These are phyloP conservation scores for Nysson spinosus DNA, from an alignment of 2,888 invertebrate genomes.

Conservation along the genomic window DNA sequence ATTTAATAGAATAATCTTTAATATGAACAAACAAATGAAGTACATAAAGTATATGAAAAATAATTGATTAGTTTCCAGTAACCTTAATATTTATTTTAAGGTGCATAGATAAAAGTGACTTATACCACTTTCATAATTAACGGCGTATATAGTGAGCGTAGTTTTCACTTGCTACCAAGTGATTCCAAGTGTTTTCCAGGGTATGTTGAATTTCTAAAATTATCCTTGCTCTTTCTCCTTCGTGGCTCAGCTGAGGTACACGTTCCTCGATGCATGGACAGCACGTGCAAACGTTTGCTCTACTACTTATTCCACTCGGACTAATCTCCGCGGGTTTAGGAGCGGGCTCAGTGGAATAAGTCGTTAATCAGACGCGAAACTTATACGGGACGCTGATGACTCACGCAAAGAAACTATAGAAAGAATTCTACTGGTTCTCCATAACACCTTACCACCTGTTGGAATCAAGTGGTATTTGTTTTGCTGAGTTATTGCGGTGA, in stretches of 20 bases:
- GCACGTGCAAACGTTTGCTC: slow-evolving; percentile 33
- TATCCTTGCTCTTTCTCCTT: slow-evolving; percentile 11
- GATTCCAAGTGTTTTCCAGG: background rate
- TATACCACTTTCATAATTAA: too few relatives aligned
- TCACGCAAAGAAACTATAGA: slow-evolving; percentile 10
- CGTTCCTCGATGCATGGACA: slow-evolving; percentile 36
- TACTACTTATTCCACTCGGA: slow-evolving; percentile 20
- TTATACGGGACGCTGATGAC: slow-evolving; percentile 17
- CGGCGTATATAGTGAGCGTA: too few relatives aligned
- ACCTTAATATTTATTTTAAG: too few relatives aligned
- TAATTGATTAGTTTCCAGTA: too few relatives aligned
- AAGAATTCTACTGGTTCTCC: too few relatives aligned
- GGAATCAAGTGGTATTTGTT: too few relatives aligned
- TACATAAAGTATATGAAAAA: too few relatives aligned
- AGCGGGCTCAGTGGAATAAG: slow-evolving; percentile 7
- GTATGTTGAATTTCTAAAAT: slow-evolving; percentile 12
- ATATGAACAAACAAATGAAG: too few relatives aligned
- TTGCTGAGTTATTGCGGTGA: too few relatives aligned
- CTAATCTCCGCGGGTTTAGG: slow-evolving; percentile 26
- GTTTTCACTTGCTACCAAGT: background rate
- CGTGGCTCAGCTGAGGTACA: slow-evolving; percentile 1
- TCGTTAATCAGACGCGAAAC: slow-evolving; percentile 24
- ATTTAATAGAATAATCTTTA: too few relatives aligned
- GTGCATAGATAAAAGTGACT: too few relatives aligned
- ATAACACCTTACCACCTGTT: too few relatives aligned